Conservation (phyloP, 1,140 invertebrate species). For the Diplogasteroides magnus region DNA sequence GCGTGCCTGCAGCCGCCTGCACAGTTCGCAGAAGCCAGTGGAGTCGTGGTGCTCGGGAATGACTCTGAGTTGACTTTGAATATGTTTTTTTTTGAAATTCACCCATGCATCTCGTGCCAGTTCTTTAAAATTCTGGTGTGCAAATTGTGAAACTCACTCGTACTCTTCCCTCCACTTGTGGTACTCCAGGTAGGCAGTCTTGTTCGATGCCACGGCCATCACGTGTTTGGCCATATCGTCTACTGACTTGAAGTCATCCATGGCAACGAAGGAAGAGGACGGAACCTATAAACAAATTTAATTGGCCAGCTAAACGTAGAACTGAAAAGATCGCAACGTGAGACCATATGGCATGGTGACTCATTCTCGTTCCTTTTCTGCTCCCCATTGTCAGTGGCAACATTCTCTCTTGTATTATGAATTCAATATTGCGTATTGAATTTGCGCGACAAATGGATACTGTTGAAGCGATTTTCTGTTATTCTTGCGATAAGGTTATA, state of each 20-base stretch:
- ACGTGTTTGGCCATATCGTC: conserved; percentile 19
- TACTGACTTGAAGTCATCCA: conserved; percentile 21
- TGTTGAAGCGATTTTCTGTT: too few species aligned
- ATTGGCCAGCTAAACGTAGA: background rate
- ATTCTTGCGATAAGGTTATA: too few species aligned
- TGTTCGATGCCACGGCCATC: conserved; percentile 9
- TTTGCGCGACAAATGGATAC: too few species aligned
- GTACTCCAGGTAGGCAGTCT: conserved; percentile 23
- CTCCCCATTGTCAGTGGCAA: too few species aligned
- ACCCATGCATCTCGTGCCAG: too few species aligned
- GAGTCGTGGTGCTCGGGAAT: conserved; percentile 14
- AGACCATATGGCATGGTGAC: background rate
- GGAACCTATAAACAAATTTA: conserved; percentile 16
- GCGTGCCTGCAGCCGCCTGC: conserved; percentile 11
- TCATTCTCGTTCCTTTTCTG: too few species aligned
- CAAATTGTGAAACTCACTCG: conserved; percentile 13
- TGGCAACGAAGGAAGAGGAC: conserved; percentile 25
- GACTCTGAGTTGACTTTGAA: conserved; percentile 9
- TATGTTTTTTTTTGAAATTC: background rate
- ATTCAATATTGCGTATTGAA: too few species aligned
- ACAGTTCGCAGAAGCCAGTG: conserved; percentile 26
- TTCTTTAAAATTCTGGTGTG: too few species aligned
- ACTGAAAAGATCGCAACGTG: background rate
- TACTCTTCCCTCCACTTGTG: conserved; percentile 31
- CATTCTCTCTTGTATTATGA: too few species aligned